These are phyloP conservation scores for Pteropus rufus DNA, from an alignment of 2,797 vertebrate genomes.

Conservation along the genomic window DNA sequence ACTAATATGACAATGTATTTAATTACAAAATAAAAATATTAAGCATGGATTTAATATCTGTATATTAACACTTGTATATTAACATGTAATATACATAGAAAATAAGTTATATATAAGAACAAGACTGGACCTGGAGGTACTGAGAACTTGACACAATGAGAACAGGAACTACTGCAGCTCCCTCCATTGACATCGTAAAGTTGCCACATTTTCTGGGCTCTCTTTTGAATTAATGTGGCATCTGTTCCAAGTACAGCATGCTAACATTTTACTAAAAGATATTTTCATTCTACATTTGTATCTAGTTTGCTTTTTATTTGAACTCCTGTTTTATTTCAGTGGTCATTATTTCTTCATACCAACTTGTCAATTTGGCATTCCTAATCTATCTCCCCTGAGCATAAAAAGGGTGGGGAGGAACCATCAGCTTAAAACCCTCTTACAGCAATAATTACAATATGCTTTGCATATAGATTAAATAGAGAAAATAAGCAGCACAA, in stretches of 20 bases:
- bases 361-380: constrained; percentile 61
- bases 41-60: not conserved
- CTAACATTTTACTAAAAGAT: constrained; percentile 75
- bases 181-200: constrained; percentile 79
- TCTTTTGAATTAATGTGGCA: constrained; percentile 79
- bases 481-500: constrained; percentile 73
- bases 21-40: constrained; percentile 43
- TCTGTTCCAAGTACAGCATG: constrained; percentile 75
- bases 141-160: constrained; percentile 69
- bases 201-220: constrained; percentile 80
- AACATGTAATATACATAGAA: constrained; percentile 1
- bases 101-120: constrained; percentile 5
- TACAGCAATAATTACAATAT: constrained; percentile 65
- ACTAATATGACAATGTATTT: constrained; percentile 6
- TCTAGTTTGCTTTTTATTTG: constrained; percentile 71
- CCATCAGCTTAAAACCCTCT: constrained; percentile 43
- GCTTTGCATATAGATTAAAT: constrained; percentile 68
- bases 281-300: constrained; percentile 72
- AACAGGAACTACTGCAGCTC: constrained; percentile 65
- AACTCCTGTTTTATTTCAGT: constrained; percentile 75
- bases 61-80: not conserved
- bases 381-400: constrained; percentile 61
- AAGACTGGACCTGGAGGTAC: constrained; percentile 14
- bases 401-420: constrained; percentile 31
- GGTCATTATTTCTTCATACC: constrained; percentile 75